Conservation (phyloP, 1,140 invertebrate species). For the Diuraphis noxia region DNA sequence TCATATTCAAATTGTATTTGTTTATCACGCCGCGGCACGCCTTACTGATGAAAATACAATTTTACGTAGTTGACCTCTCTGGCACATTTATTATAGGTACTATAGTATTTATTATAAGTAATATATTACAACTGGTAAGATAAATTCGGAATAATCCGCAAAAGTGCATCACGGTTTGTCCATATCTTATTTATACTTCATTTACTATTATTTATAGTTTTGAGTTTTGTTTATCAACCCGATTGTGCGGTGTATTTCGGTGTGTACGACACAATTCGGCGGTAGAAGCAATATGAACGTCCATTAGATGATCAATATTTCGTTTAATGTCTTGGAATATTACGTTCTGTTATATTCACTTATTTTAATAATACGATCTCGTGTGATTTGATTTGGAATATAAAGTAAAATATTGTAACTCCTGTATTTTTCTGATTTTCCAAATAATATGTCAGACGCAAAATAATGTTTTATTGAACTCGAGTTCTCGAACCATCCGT, state of each 20-base stretch:
- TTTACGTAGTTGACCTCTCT: background rate
- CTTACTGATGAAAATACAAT: too few relatives aligned
- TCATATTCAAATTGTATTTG: background rate
- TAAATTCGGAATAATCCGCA: background rate
- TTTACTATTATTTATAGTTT: background rate
- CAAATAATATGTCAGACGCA: background rate
- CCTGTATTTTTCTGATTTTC: background rate
- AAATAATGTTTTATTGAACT: too few relatives aligned
- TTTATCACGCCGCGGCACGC: too few relatives aligned
- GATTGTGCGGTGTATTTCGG: background rate
- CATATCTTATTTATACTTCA: background rate
- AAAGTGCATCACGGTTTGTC: background rate
- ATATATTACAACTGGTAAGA: background rate
- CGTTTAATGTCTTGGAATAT: background rate
- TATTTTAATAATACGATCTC: background rate
- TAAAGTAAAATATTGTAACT: background rate
- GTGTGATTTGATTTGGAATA: background rate
- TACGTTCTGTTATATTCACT: background rate
- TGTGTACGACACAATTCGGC: background rate
- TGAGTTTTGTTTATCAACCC: background rate
- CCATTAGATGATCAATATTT: background rate
- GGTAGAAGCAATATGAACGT: background rate
- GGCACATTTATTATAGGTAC: too few relatives aligned
- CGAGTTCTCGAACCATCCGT: background rate
- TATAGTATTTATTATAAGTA: background rate